Conservation (phyloP, 1,140 invertebrate genomes). For the Antheraea mylitta region DNA sequence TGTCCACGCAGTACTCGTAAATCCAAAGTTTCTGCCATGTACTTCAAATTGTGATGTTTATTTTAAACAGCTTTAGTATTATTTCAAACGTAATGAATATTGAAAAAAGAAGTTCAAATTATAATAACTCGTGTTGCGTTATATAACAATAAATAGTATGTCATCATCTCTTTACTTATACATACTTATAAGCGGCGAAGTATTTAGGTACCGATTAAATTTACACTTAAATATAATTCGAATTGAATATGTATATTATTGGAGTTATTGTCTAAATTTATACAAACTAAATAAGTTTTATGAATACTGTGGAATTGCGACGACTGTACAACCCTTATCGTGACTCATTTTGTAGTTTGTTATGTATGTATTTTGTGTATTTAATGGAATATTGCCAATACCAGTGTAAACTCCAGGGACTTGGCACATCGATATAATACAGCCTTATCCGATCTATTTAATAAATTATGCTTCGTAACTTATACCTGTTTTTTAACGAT, state of each 20-base stretch:
- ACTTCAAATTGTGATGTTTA: conserved; percentile 46
- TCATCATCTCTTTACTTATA: conserved; percentile 22
- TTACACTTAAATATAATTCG: neutral
- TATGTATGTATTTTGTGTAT: conserved; percentile 75
- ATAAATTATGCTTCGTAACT: conserved; percentile 18
- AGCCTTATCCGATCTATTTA: conserved; percentile 17
- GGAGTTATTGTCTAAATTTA: neutral
- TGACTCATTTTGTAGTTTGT: conserved; percentile 74
- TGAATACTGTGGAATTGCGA: conserved; percentile 69
- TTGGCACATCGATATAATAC: conserved; percentile 61
- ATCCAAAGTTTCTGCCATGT: conserved; percentile 60
- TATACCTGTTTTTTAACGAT: conserved; percentile 31
- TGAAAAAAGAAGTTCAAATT: neutral
- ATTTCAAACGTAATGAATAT: neutral
- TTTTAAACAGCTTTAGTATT: conserved; percentile 18
- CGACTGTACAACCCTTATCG: conserved; percentile 69
- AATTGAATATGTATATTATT: neutral
- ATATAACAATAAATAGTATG: conserved; percentile 3
- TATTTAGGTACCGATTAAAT: neutral
- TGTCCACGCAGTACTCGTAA: conserved; percentile 74
- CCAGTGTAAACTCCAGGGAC: conserved; percentile 60
- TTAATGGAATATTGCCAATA: conserved; percentile 62
- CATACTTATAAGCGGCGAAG: neutral
- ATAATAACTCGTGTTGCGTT: neutral
- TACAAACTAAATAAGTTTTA: neutral